Conservation (phyloP, 2,113 vertebrate species). For the Oreochromis niloticus region DNA sequence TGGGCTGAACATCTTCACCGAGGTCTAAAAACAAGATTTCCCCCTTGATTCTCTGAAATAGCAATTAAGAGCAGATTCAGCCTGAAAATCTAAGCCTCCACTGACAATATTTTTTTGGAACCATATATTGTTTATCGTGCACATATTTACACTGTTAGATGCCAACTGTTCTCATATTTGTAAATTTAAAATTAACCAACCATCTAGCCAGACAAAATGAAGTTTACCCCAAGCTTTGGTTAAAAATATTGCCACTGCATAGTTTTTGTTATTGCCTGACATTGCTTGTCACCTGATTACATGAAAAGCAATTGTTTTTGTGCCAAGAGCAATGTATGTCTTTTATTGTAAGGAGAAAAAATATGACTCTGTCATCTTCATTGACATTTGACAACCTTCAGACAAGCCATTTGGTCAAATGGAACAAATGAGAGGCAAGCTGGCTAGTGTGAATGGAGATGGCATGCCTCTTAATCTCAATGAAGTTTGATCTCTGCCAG, state of each 20-base stretch:
- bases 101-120: background rate
- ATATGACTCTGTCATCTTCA: conserved; percentile 22
- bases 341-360: background rate
- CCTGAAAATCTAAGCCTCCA: background rate
- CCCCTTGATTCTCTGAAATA: background rate
- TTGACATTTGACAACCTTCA: conserved; percentile 41
- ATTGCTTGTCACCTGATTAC: background rate
- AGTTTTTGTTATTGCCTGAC: background rate
- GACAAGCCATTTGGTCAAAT: conserved; percentile 33
- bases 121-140: background rate
- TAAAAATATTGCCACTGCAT: background rate
- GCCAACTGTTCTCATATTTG: background rate
- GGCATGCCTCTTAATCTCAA: conserved; percentile 34
- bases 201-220: background rate
- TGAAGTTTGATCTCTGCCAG: conserved; percentile 28
- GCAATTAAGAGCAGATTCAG: background rate
- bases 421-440: conserved; percentile 46
- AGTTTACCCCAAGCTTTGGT: background rate
- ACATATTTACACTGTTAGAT: background rate
- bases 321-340: background rate
- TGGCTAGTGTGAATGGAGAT: conserved; percentile 15
- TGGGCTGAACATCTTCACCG: background rate
- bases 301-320: conserved; percentile 7
- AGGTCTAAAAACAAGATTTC: background rate
- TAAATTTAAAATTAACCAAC: background rate